Evolutionary conservation across 1,140 invertebrate species (phyloP), one percentile per base, ranked within the genome.

Genomic region (Leptopilina boulardi): DNA sequence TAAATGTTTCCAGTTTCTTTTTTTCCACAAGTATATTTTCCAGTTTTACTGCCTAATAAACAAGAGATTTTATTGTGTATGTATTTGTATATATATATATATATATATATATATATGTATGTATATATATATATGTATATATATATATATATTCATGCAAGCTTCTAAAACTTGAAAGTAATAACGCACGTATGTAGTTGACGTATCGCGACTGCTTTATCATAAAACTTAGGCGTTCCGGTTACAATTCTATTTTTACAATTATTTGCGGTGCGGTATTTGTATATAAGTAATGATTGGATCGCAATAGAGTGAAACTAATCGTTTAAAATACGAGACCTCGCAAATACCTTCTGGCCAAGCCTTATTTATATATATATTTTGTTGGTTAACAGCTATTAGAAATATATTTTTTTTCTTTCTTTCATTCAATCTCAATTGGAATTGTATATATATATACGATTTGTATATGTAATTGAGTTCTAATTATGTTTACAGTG

Each of bases 231-330:
- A 26, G 42, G 42, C 56, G 56, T 59, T 59, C 56, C 59, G 26
- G 59, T 66, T 66, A 66, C 59, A 66, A 66, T 66, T 66, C 21
- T 66, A 66, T 66, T 66, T 66, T 30, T n/a, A n/a, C n/a, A n/a
- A n/a, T n/a, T n/a, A n/a, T n/a, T n/a, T n/a, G n/a, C n/a, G n/a
- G n/a, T n/a, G 15, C 59, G 56, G 56, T 21, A 59, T 59, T 59
- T n/a, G n/a, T n/a, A n/a, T n/a, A 21, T 59, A 59, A 66, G 26
- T 30, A 30, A 66, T 66, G 59, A 66, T 66, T 66, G 23, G 59
- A 66, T 66, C 59, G 59, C 59, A 15, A n/a, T n/a, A n/a, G n/a
- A 66, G 59, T 66, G 59, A 66, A 66, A 66, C 59, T 66, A 66
- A 66, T 66, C 59, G 59, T 66, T 66, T 66, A 34, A 66, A 66